Conservation (phyloP, 2,797 vertebrate species). For the Anguilla megastoma region DNA sequence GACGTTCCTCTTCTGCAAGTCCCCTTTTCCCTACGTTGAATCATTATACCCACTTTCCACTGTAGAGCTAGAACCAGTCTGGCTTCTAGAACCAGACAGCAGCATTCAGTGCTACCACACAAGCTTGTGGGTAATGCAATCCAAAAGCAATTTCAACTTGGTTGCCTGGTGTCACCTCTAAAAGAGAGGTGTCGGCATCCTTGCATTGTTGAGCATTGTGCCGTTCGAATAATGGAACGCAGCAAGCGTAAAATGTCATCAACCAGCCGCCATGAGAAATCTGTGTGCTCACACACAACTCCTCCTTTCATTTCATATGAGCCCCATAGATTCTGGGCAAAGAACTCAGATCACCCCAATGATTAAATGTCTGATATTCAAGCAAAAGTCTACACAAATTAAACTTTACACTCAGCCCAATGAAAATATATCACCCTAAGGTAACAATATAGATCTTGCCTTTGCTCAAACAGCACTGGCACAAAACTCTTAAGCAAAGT, state of each 20-base stretch:
- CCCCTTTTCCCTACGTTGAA: no score
- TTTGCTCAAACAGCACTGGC: background rate
- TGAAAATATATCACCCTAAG: background rate
- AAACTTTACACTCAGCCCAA: background rate
- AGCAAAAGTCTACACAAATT: background rate
- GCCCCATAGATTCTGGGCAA: background rate
- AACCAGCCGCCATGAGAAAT: no score
- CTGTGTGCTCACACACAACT: background rate
- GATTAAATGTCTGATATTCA: background rate
- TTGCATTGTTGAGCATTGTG: background rate
- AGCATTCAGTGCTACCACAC: background rate
- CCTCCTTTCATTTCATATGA: background rate
- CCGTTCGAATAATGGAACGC: background rate
- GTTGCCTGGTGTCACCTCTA: background rate
- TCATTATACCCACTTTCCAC: no score
- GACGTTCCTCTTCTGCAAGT: no score
- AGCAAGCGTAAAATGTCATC: background rate
- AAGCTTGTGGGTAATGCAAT: background rate
- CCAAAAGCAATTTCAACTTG: background rate
- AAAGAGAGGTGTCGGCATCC: background rate
- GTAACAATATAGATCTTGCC: background rate
- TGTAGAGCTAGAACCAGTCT: no score
- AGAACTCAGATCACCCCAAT: background rate
- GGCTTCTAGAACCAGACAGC: background rate
- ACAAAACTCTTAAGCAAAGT: background rate